Evolutionary conservation across 1,140 invertebrate species (phyloP), one percentile per base, ranked within the genome.

Genomic region (Pygmarrhopalites habei): DNA sequence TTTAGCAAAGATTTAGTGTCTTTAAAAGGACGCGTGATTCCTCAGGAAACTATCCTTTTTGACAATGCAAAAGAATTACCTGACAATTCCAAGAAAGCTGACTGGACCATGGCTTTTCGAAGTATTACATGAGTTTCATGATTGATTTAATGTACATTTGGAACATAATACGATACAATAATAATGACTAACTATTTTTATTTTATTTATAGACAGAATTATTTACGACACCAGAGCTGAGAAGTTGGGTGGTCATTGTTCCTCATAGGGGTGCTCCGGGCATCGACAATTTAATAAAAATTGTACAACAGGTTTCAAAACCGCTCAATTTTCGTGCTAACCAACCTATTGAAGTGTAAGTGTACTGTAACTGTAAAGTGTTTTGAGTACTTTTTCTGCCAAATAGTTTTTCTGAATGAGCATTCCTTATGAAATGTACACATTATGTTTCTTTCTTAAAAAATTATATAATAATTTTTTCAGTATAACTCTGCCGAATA

Each of bases 211-310:
- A 26, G 14, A 26, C 7, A 5, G 14, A 25, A 29, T 7, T 26
- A 2, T 23, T 52, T 10, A 3, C 10, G 3, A 28, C 5, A n/a
- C 23, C 25, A 29, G 60, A 70, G 39, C 58, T 79, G 26, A 65
- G 49, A 5, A 75, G 74, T 46, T 79, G 77, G 77, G 72, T 76
- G 19, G 64, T 80, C 3, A 68, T 79, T 29, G 75, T 73, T 53
- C 74, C 74, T 17, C 62, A 66, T 5, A 30, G 71, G n/a, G 64
- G 56, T 60, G 49, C 39, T 29, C 2, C 25, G 3, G 35, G 23
- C 1, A 44, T 65, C 25, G 64, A 65, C 21, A 26, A 32, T 14
- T 21, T 65, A 15, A 47, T 65, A 7, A 10, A 15, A n/a, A 30
- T 14, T 7, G 56, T 65, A 41, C 51, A 57, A 25, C 30, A 30